These are phyloP conservation scores for Caenorhabditis wallacei DNA, from an alignment of 2,888 invertebrate genomes.

Conservation along the genomic window DNA sequence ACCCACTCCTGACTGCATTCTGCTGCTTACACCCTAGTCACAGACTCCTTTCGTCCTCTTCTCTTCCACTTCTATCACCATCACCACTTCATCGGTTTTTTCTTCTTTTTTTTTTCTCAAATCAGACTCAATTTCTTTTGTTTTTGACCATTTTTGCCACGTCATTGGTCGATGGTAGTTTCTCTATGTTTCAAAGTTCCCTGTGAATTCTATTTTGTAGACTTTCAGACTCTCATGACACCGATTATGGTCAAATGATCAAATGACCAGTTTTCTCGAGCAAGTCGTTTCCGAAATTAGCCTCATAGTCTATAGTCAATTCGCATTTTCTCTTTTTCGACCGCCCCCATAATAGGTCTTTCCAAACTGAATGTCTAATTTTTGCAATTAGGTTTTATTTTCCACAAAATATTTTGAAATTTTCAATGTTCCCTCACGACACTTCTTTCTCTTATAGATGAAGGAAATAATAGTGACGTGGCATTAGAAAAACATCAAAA, in stretches of 20 bases:
- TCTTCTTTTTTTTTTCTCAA: constrained; percentile 12
- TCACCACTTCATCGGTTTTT: constrained; percentile 31
- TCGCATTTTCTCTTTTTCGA: too few species aligned
- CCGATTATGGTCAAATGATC: too few species aligned
- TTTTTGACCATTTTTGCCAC: constrained; percentile 18
- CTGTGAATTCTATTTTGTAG: background rate
- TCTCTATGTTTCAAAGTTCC: background rate
- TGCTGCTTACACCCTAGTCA: constrained; percentile 52
- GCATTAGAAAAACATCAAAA: constrained; percentile 20
- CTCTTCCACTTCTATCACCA: constrained; percentile 47
- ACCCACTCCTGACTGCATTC: constrained; percentile 49
- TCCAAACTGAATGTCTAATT: too few species aligned
- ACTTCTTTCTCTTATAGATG: too few species aligned
- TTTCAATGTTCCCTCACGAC: too few species aligned
- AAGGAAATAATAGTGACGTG: constrained; percentile 39
- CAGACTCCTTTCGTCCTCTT: constrained; percentile 43
- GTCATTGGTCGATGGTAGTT: constrained; percentile 23
- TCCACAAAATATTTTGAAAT: background rate
- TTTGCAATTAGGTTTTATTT: background rate
- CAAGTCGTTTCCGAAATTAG: too few species aligned
- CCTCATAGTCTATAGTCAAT: too few species aligned
- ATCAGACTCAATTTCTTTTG: constrained; percentile 16
- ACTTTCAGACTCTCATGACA: background rate
- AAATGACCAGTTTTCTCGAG: too few species aligned
- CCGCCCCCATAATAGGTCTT: too few species aligned